Conservation (phyloP, 2,888 invertebrate genomes). For the Ctena decussata region DNA sequence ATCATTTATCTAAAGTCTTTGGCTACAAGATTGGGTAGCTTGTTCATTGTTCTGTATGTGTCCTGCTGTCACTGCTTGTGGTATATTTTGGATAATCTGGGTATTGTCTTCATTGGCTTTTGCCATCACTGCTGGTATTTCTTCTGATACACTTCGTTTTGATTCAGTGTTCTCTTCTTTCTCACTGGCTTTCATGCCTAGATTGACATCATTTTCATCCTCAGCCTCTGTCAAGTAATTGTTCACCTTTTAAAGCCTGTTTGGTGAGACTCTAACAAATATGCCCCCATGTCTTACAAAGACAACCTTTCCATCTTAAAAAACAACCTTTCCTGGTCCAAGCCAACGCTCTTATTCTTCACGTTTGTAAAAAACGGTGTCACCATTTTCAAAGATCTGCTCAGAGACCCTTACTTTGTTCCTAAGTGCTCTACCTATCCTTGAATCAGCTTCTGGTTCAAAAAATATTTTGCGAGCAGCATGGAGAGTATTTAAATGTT, state of each 20-base stretch:
- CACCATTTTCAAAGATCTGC: constrained; percentile 55
- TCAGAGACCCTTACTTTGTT: constrained; percentile 50
- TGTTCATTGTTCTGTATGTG: background rate
- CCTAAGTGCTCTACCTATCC: constrained; percentile 28
- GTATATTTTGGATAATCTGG: background rate
- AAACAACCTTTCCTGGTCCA: constrained; percentile 58
- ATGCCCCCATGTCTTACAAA: constrained; percentile 57
- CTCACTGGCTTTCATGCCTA: background rate
- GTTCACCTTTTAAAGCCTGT: constrained; percentile 43
- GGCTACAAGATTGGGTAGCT: background rate
- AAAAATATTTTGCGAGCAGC: constrained; percentile 39
- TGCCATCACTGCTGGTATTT: background rate
- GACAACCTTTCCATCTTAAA: constrained; percentile 62
- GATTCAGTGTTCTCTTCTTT: background rate
- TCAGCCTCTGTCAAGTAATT: background rate
- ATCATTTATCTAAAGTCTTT: constrained; percentile 32
- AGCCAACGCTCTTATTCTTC: constrained; percentile 42
- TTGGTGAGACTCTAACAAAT: constrained; percentile 58
- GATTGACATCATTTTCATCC: background rate
- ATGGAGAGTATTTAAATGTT: constrained; percentile 49
- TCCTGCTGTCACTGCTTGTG: background rate
- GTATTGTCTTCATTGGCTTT: background rate
- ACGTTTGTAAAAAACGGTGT: constrained; percentile 54
- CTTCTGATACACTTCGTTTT: background rate
- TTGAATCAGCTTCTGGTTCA: constrained; percentile 37